These are phyloP conservation scores for Drosophila melanocephala DNA, from an alignment of 2,888 invertebrate genomes.

Conservation along the genomic window DNA sequence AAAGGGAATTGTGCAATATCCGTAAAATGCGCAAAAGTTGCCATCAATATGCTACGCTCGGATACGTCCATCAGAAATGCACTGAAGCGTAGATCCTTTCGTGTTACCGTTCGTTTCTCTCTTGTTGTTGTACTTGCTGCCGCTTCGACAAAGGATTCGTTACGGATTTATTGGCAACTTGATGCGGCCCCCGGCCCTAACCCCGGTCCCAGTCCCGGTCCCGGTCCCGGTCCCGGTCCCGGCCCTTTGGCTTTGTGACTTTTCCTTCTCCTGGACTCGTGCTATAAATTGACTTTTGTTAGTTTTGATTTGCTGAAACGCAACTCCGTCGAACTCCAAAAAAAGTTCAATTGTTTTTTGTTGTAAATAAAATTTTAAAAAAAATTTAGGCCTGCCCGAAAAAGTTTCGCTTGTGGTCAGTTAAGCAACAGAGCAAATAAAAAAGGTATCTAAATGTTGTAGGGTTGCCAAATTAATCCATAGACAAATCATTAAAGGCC, in stretches of 20 bases:
- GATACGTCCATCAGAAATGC: conserved; percentile 82
- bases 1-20: conserved; percentile 77
- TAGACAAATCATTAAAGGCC: conserved; percentile 63
- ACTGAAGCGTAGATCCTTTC: conserved; percentile 79
- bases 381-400: conserved; percentile 26
- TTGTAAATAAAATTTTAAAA: conserved; percentile 30
- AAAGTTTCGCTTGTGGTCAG: conserved; percentile 53
- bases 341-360: background rate
- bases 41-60: conserved; percentile 82
- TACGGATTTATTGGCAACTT: conserved; percentile 79
- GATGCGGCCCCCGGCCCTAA: conserved; percentile 40
- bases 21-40: conserved; percentile 81
- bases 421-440: conserved; percentile 49
- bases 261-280: conserved; percentile 30
- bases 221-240: background rate
- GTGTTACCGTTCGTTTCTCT: conserved; percentile 43
- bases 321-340: background rate
- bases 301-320: conserved; percentile 51
- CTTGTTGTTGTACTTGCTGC: conserved; percentile 27
- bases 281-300: conserved; percentile 62
- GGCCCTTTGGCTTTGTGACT: conserved; percentile 26
- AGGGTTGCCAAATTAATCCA: conserved; percentile 62
- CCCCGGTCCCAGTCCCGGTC: conserved; percentile 24
- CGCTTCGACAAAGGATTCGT: conserved; percentile 75
- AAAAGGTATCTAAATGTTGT: conserved; percentile 47